Percentiles rank a stretch among this genome's conserved stretches.
Evolutionary conservation across 1,140 invertebrate genomes (phyloP).

Genomic region (Platorchestia sp.): DNA sequence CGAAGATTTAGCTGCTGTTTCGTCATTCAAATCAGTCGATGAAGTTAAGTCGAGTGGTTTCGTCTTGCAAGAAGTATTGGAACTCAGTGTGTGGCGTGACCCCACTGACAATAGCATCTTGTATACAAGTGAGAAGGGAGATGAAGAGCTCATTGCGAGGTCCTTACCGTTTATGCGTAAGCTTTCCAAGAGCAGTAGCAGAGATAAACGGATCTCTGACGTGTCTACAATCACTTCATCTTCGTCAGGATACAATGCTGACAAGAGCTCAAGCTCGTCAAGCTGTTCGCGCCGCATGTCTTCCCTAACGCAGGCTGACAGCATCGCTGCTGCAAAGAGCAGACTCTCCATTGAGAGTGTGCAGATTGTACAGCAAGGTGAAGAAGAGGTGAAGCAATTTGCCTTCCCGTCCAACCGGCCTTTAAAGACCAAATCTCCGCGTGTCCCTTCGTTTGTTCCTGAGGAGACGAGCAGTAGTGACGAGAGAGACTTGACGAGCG

Average conservation of each 20-base stretch:
- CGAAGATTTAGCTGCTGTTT: not conserved
- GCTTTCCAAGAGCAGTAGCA: slow-evolving; percentile 20
- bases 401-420: not conserved
- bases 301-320: slow-evolving; percentile 3
- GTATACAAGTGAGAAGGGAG: not conserved
- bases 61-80: not conserved
- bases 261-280: slow-evolving; percentile 22
- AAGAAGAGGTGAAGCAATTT: not conserved
- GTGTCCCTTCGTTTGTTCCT: not conserved
- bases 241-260: slow-evolving; percentile 22
- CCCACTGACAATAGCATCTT: slow-evolving; percentile 7
- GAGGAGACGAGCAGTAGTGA: slow-evolving; percentile 45
- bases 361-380: not conserved
- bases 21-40: slow-evolving; percentile 3
- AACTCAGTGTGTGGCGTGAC: slow-evolving; percentile 5
- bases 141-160: slow-evolving; percentile 12
- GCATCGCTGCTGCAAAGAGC: slow-evolving; percentile 2
- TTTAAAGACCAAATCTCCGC: slow-evolving; percentile 14
- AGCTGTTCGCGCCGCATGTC: slow-evolving; percentile 4
- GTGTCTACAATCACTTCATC: slow-evolving; percentile 20
- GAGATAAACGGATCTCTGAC: not conserved
- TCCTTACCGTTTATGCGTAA: not conserved
- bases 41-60: not conserved
- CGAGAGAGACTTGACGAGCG: not conserved
- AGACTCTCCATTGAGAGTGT: slow-evolving; percentile 22